Base-by-base conservation (phyloP, 92 coral and sea anemone genomes). In the Diadumene lineata region DNA sequence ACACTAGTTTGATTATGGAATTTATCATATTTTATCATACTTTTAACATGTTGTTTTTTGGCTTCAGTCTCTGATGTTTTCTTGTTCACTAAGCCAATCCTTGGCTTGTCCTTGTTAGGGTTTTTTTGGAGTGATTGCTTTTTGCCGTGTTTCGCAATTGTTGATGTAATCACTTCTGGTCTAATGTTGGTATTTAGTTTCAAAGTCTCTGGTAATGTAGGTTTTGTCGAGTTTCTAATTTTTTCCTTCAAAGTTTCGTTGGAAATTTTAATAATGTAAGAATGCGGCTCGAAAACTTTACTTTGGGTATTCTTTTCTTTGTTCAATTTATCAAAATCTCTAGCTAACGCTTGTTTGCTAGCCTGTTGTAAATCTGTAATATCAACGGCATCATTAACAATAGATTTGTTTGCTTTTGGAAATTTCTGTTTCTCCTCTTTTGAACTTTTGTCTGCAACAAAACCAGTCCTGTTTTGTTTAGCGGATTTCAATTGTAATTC, bases 381-480 rank as follows among this genome's bases (percentile, higher is more conserved):
- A 30, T 62, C 68, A 7, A 62, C 19, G 0, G 68, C 68, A 2
- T 62, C 68, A 30, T 62, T 62, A 19, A 62, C 64, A 22, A 22
- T 22, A 22, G 4, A 28, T 24, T 58, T 58, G 28, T 2, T 1
- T 24, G 8, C 64, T 26, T n/a, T 24, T 22, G 22, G 2, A 28
- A 24, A 31, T 22, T 15, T 53, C 2, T 16, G 10, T 3, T 23
- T 6, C 26, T 18, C 29, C 30, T 58, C 64, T 21, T 53, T 4
- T 53, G 60, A 15, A 2, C 18, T 53, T 16, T 38, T 38, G 6
- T 38, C 13, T 38, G 13, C 7, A 13, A n/a, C n/a, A n/a, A n/a
- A n/a, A n/a, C n/a, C n/a, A n/a, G n/a, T n/a, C n/a, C n/a, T n/a
- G n/a, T 15, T 53, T 21, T 21, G 60, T 23, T 53, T 53, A 3